Base-by-base conservation (phyloP, 2,888 invertebrate species). In the Acrocyrtus sp. region DNA sequence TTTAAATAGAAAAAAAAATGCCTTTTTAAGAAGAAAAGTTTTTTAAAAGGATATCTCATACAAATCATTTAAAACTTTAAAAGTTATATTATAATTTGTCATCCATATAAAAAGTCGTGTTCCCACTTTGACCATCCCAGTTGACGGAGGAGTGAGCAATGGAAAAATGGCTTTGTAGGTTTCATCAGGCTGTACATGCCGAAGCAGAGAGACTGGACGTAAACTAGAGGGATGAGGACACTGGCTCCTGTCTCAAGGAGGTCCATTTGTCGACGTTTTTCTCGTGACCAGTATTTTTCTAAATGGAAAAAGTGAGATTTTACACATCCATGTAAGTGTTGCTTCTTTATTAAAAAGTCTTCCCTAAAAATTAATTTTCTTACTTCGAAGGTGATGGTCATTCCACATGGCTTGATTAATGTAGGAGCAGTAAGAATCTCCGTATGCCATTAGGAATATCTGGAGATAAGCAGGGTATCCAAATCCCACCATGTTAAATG, bases 401-500 rank as follows among this genome's bases (percentile, higher is more conserved):
- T 54, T 24, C 3, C 19, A 6, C 2, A 61, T 27, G 4, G 61
- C 22, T 24, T 51, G 17, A 26, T 68, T 68, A 26, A 68, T 53
- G 27, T 34, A 61, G 6, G 34, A 19, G 39, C 68, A 68, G n/a
- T 53, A 5, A 8, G 17, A 45, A 26, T 53, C 15, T 15, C 53
- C 60, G 15, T 68, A 68, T 15, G 54, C 60, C 68, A 68, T 61
- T 15, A 53, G 6, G 43, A 53, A 68, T 8, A 68, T 17, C 17
- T 68, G 68, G 8, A 68, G 60, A 27, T 34, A 61, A 3, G 26
- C 60, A 0, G 68, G 68, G 45, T 61, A 68, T 12, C 60, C 60
- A 10, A 24, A 68, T 6, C 68, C 68, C 2, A 68, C 69, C 69
- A 69, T 61, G 54, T 69, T 61, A 48, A 69, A 69, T 19, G 41